Evolutionary conservation across 64 coral and sea anemone genomes (phyloP).

Genomic region (Porites australiensis): DNA sequence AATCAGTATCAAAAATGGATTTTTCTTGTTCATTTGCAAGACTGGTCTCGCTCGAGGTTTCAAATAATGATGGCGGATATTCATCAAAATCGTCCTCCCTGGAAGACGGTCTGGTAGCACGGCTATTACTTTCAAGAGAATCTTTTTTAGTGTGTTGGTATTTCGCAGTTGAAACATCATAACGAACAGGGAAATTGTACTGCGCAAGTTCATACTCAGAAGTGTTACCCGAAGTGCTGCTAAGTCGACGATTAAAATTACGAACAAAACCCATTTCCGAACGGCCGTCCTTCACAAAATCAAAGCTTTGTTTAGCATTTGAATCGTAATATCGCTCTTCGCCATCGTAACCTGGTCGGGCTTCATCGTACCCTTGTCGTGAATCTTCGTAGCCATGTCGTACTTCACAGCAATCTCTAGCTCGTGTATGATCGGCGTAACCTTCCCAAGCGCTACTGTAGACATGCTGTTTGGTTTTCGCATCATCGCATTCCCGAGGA

Average conservation of each 20-base stretch:
- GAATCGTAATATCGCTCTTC: not conserved
- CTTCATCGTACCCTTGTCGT: not conserved
- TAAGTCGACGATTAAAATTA: not conserved
- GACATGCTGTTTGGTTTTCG: not conserved
- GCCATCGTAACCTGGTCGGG: not conserved
- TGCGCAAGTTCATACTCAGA: constrained; percentile 23
- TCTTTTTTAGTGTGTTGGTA: not conserved
- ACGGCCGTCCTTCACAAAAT: not conserved
- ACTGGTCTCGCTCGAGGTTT: constrained; percentile 1
- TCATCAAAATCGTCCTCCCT: constrained; percentile 28
- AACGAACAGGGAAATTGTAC: not conserved
- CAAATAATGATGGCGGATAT: constrained; percentile 17
- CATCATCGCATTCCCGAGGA: not conserved
- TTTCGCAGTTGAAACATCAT: not conserved
- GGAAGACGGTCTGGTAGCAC: not conserved
- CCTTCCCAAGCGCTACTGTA: not conserved
- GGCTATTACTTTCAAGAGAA: not conserved
- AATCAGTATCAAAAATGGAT: constrained; percentile 43
- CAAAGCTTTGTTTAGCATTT: not conserved
- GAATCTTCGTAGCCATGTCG: not conserved
- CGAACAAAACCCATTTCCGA: not conserved
- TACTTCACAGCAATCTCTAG: no score
- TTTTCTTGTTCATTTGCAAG: constrained; percentile 8
- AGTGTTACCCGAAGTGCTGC: not conserved
- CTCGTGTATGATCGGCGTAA: not conserved